phyloP scores from a whole-genome alignment of 1,140 invertebrate genomes.

The Habropoda laboriosa region DNA sequence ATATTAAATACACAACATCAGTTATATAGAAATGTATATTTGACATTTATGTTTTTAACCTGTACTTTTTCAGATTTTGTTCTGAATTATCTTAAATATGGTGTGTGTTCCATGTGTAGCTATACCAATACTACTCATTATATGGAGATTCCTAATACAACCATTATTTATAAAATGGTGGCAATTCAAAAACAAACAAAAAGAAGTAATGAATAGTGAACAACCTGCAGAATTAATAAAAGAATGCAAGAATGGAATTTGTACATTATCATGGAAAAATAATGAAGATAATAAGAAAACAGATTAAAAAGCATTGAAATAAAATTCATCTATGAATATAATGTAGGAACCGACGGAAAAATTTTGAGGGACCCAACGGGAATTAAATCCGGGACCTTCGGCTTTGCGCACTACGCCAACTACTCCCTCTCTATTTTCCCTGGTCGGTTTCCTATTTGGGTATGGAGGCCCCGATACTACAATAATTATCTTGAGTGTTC shows the following conservation, averaged over 20 bases:
- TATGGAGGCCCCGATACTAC: too few relatives aligned
- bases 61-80: constrained; percentile 24
- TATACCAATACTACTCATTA: constrained; percentile 74
- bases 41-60: not conserved
- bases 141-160: constrained; percentile 76
- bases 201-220: constrained; percentile 52
- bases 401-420: too few relatives aligned
- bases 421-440: too few relatives aligned
- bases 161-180: constrained; percentile 74
- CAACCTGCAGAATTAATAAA: constrained; percentile 70
- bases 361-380: too few relatives aligned
- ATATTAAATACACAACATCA: not conserved
- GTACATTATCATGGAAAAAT: constrained; percentile 75
- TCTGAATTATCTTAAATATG: constrained; percentile 64
- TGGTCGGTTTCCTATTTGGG: too few relatives aligned
- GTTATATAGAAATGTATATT: not conserved
- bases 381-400: too few relatives aligned
- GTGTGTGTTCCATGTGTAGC: constrained; percentile 77
- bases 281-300: constrained; percentile 45
- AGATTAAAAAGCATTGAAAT: constrained; percentile 31
- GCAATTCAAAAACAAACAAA: constrained; percentile 62
- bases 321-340: constrained; percentile 17
- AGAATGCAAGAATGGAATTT: constrained; percentile 77
- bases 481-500: constrained; percentile 13
- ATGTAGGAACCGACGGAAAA: too few relatives aligned